phyloP scores from a whole-genome alignment of 2,113 vertebrate genomes.

The Muscicapa adusta region DNA sequence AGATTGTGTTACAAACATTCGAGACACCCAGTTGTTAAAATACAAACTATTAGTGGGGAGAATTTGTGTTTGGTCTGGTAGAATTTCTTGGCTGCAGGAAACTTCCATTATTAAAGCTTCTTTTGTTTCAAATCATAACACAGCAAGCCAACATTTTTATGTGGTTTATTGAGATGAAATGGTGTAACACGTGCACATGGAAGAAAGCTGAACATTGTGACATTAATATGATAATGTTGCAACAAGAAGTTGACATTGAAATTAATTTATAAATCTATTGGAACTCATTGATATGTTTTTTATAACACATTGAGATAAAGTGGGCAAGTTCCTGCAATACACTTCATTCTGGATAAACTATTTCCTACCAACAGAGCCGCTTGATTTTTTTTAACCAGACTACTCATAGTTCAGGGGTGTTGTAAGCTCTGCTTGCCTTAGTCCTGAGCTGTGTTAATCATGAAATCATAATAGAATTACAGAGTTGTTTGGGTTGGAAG shows the following conservation, averaged over 20 bases:
- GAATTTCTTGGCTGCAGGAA: not conserved
- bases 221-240: not conserved
- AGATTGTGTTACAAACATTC: not conserved
- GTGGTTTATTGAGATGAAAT: not conserved
- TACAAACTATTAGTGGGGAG: not conserved
- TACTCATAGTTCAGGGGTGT: rapidly evolving
- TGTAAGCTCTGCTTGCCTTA: not conserved
- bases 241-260: not conserved
- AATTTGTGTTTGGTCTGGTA: not conserved
- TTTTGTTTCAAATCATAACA: not conserved
- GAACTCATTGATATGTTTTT: not conserved
- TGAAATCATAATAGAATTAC: not conserved
- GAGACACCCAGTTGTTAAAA: not conserved
- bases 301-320: not conserved
- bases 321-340: not conserved
- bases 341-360: not conserved
- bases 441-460: not conserved
- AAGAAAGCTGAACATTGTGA: not conserved
- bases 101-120: not conserved
- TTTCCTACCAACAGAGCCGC: not conserved
- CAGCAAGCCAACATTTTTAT: not conserved
- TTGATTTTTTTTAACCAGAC: not conserved
- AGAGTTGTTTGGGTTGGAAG: not conserved
- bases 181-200: not conserved
- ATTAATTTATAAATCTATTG: not conserved